Conservation (phyloP, 2,888 invertebrate species). For the Cryptops parisi region DNA sequence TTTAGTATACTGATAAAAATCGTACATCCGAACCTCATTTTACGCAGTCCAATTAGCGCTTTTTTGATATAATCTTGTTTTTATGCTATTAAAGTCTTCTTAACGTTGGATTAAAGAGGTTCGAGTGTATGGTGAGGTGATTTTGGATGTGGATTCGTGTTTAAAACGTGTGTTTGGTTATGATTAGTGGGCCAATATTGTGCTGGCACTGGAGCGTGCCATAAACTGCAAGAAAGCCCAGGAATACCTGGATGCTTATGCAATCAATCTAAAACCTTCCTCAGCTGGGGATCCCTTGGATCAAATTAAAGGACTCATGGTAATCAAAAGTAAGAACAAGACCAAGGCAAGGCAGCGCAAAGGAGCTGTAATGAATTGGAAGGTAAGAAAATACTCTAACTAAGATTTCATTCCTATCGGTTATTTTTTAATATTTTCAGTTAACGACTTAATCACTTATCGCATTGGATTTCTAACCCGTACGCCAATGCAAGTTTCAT, state of each 20-base stretch:
- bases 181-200: constrained; percentile 91
- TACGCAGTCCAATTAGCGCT: too few relatives aligned
- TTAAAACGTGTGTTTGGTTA: constrained; percentile 13
- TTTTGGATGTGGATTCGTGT: neutral
- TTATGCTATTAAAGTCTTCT: constrained; percentile 88
- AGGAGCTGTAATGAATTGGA: constrained; percentile 94
- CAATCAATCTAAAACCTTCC: constrained; percentile 52
- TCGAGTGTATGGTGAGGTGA: neutral
- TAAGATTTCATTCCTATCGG: too few relatives aligned
- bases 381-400: constrained; percentile 49
- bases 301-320: constrained; percentile 83
- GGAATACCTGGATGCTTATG: constrained; percentile 84
- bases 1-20: too few relatives aligned
- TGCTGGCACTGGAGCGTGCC: constrained; percentile 87
- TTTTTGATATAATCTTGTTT: constrained; percentile 92
- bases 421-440: too few relatives aligned
- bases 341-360: constrained; percentile 92
- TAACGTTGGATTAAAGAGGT: constrained; percentile 46
- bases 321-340: constrained; percentile 93
- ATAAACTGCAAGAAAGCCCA: constrained; percentile 80
- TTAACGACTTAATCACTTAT: too few relatives aligned
- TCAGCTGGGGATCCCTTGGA: constrained; percentile 23
- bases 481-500: too few relatives aligned
- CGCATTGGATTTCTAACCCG: too few relatives aligned
- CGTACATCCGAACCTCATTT: too few relatives aligned